phyloP scores from a whole-genome alignment of 2,113 vertebrate genomes.

The Capreolus pygargus region DNA sequence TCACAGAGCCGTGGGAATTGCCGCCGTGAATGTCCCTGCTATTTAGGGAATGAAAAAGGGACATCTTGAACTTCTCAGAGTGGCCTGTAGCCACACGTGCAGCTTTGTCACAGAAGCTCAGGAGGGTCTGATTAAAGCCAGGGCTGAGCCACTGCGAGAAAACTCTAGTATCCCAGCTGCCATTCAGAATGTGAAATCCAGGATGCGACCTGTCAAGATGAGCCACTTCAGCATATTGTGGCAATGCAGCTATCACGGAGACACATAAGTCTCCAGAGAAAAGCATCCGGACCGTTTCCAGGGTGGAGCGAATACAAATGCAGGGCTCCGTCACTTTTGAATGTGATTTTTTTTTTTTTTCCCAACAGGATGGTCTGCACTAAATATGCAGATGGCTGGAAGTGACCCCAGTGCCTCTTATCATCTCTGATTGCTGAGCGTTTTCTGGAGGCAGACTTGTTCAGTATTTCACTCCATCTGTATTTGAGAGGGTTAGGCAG shows the following conservation, averaged over 20 bases:
- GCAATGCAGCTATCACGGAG: conserved; percentile 59
- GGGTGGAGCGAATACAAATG: conserved; percentile 41
- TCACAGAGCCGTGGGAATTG: not conserved
- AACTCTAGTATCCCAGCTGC: conserved; percentile 59
- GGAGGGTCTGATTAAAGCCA: not conserved
- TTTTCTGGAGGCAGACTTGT: not conserved
- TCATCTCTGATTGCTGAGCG: not conserved
- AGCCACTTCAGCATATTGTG: conserved; percentile 32
- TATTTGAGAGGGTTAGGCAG: not conserved
- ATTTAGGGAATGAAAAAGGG: not conserved
- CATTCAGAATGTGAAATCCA: conserved; percentile 52
- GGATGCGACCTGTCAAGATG: conserved; percentile 60
- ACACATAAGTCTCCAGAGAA: conserved; percentile 21
- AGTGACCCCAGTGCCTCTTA: not conserved
- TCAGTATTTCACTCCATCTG: not conserved
- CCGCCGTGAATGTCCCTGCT: not conserved
- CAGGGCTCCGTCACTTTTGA: not conserved
- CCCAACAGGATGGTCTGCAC: not conserved
- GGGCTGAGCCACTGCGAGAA: not conserved
- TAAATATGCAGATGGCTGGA: not conserved
- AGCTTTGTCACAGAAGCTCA: not conserved
- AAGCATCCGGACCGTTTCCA: conserved; percentile 18
- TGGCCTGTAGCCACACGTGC: not conserved
- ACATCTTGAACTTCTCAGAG: not conserved
- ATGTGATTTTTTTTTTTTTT: not conserved